phyloP scores from a whole-genome alignment of 2,113 vertebrate species.

The Aptenodytes forsteri region DNA sequence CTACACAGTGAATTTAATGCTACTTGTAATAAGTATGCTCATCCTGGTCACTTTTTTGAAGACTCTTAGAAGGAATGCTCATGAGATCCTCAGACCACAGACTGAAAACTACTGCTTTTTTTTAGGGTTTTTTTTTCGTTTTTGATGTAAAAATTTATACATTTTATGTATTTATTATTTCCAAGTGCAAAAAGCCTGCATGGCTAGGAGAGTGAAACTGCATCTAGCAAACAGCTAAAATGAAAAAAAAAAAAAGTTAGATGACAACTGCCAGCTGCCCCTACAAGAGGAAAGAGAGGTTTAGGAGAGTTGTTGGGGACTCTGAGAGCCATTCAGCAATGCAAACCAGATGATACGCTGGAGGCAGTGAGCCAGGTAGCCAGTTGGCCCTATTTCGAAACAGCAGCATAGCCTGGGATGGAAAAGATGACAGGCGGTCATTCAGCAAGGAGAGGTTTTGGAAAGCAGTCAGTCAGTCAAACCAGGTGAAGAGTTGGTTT shows the following conservation, averaged over 20 bases:
- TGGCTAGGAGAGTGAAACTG: background rate
- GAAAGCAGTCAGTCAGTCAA: background rate
- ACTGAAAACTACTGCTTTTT: background rate
- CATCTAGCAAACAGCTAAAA: background rate
- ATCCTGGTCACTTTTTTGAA: background rate
- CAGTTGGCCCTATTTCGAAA: rapidly evolving
- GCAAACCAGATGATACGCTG: background rate
- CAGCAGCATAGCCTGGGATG: background rate
- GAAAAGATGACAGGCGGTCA: background rate
- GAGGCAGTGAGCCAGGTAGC: background rate
- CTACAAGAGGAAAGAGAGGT: background rate
- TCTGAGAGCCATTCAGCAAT: background rate
- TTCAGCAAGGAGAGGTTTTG: background rate
- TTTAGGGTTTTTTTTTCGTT: background rate
- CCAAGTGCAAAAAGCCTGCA: background rate
- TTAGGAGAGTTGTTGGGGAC: background rate
- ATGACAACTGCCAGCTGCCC: background rate
- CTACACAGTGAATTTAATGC: background rate
- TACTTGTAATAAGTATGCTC: background rate
- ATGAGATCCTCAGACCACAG: background rate
- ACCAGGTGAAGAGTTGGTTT: background rate
- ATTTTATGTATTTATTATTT: background rate
- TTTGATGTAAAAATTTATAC: background rate
- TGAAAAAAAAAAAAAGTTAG: background rate
- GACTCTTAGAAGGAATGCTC: background rate